A percentile compares a stretch with the other conserved stretches of the same genome.
Evolutionary conservation across 37 sponge, comb jelly and placozoan species (phyloP).

Genomic region (Halichondria panicea): DNA sequence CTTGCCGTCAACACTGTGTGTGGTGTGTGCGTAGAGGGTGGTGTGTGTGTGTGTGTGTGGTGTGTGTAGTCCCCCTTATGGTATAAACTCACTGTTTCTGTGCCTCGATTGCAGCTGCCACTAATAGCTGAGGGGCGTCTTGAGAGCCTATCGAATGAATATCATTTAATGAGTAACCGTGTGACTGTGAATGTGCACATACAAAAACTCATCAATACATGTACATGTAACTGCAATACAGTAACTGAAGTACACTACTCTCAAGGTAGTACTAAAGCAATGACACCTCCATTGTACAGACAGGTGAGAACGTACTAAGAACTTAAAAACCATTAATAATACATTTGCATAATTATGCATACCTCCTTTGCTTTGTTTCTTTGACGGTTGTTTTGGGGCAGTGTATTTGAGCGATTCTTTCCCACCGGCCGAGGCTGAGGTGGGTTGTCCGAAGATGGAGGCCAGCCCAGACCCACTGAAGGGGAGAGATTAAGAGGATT

Average conservation of each 20-base stretch:
- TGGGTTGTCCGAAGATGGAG: slow-evolving; percentile 75
- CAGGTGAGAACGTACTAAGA: neutral
- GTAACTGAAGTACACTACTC: neutral
- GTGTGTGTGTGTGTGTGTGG: too few species aligned
- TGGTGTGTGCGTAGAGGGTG: too few species aligned
- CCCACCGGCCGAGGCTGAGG: slow-evolving; percentile 36
- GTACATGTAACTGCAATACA: neutral
- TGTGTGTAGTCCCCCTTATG: too few species aligned
- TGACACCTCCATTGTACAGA: neutral
- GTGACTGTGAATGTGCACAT: neutral
- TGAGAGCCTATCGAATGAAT: too few species aligned
- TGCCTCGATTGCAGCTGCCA: slow-evolving; percentile 53
- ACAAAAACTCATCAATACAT: neutral
- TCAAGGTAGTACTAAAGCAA: neutral
- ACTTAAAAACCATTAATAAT: neutral
- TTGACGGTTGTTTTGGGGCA: slow-evolving; percentile 93
- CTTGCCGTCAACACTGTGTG: slow-evolving; percentile 82
- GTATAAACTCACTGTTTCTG: slow-evolving; percentile 72
- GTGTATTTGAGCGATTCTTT: slow-evolving; percentile 77
- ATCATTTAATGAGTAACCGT: neutral
- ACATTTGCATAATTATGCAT: neutral
- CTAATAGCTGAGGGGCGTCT: slow-evolving; percentile 54
- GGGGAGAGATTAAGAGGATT: neutral
- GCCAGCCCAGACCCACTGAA: slow-evolving; percentile 60
- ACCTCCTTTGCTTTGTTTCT: slow-evolving; percentile 56